A percentile compares a stretch with the other conserved stretches of the same genome.
phyloP scores from a whole-genome alignment of 2,888 invertebrate genomes.

The Acanthoscelides obtectus region DNA sequence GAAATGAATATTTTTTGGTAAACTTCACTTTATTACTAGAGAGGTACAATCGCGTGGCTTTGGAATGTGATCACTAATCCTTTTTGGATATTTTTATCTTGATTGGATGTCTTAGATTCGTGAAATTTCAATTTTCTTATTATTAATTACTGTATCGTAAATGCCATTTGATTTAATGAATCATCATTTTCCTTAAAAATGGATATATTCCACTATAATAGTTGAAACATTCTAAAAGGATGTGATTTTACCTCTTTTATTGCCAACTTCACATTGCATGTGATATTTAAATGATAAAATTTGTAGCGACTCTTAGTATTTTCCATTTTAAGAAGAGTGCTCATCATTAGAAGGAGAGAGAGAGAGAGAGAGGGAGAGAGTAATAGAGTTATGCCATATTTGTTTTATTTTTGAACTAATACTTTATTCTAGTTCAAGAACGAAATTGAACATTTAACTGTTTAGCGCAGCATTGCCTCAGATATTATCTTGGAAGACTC shows the following conservation, averaged over 20 bases:
- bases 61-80: too few relatives aligned
- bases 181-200: too few relatives aligned
- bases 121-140: too few relatives aligned
- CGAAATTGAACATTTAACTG: too few relatives aligned
- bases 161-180: too few relatives aligned
- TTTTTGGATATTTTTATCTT: too few relatives aligned
- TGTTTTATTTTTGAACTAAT: background rate
- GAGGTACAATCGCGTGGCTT: slow-evolving; percentile 3
- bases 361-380: background rate
- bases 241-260: slow-evolving; percentile 5
- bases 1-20: slow-evolving; percentile 18
- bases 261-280: slow-evolving; percentile 30
- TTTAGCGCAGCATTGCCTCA: too few relatives aligned
- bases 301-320: slow-evolving; percentile 18
- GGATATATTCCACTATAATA: too few relatives aligned
- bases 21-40: slow-evolving; percentile 14
- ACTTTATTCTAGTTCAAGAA: background rate
- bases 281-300: slow-evolving; percentile 29
- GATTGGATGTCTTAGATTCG: too few relatives aligned
- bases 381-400: background rate
- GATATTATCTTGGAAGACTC: too few relatives aligned
- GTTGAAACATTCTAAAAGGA: background rate
- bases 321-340: slow-evolving; percentile 8
- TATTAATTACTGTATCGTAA: too few relatives aligned
- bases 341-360: background rate